Percentiles rank a stretch among this genome's conserved stretches.
phyloP scores from a whole-genome alignment of 2,888 invertebrate species.

The Ornithoptera priamus region DNA sequence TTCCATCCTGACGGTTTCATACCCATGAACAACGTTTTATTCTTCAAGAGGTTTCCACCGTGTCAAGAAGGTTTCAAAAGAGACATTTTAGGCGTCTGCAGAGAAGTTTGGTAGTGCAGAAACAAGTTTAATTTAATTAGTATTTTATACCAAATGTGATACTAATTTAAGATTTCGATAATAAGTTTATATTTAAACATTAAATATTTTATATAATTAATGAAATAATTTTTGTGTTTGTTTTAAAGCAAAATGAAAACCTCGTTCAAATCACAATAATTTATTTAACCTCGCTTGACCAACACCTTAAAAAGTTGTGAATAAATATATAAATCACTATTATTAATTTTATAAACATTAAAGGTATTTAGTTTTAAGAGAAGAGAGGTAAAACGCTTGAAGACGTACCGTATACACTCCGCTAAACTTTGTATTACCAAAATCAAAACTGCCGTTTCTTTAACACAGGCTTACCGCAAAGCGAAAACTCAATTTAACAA shows the following conservation, averaged over 20 bases:
- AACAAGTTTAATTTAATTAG: not conserved
- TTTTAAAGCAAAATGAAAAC: conserved; percentile 9
- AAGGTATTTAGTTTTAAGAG: not conserved
- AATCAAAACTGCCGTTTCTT: conserved; percentile 13
- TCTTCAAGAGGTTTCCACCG: conserved; percentile 53
- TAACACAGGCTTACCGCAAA: not conserved
- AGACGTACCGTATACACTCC: not conserved
- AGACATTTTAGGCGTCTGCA: conserved; percentile 62
- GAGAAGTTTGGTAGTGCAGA: conserved; percentile 59
- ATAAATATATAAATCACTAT: conserved; percentile 13
- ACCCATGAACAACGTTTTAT: conserved; percentile 55
- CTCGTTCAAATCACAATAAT: conserved; percentile 17
- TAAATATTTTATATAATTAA: conserved; percentile 14
- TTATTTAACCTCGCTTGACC: conserved; percentile 4
- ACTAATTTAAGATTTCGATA: conserved; percentile 19
- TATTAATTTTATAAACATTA: conserved; percentile 9
- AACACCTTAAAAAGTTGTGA: conserved; percentile 5
- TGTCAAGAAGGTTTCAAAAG: conserved; percentile 61
- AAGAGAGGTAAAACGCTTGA: not conserved
- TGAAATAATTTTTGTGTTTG: not conserved
- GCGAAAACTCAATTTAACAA: not conserved
- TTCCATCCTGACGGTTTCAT: conserved; percentile 53
- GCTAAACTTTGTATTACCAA: not conserved
- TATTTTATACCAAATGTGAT: conserved; percentile 11
- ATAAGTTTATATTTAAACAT: not conserved